These are phyloP conservation scores for Eulacestoma nigropectus DNA, from an alignment of 2,113 vertebrate genomes.

Conservation along the genomic window DNA sequence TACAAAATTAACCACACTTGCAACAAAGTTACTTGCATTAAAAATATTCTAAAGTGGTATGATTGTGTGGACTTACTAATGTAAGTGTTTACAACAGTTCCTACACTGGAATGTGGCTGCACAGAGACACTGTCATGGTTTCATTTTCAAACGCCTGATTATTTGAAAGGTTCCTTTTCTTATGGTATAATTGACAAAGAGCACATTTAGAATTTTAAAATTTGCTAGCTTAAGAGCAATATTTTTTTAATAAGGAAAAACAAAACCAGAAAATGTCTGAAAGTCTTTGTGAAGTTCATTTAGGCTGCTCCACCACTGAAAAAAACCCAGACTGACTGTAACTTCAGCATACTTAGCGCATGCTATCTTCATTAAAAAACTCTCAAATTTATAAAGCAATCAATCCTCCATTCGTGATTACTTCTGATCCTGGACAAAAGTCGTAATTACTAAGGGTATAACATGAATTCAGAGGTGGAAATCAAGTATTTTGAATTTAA, in stretches of 20 bases:
- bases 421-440: not conserved
- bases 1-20: not conserved
- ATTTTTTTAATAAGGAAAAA: not conserved
- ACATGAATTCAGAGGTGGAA: not conserved
- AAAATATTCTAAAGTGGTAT: not conserved
- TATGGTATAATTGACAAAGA: not conserved
- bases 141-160: not conserved
- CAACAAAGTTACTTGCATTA: not conserved
- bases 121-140: not conserved
- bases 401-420: not conserved
- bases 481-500: not conserved
- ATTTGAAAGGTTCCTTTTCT: not conserved
- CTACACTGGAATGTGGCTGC: not conserved
- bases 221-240: not conserved
- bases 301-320: not conserved
- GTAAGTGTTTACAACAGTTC: not conserved
- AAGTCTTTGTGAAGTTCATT: not conserved
- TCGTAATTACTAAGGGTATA: not conserved
- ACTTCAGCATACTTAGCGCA: not conserved
- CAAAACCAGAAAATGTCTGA: not conserved
- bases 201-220: not conserved
- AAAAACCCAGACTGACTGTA: not conserved
- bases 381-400: not conserved
- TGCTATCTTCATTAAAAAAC: not conserved
- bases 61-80: not conserved